Conservation (phyloP, 2,113 vertebrate genomes). For the Anhinga anhinga region DNA sequence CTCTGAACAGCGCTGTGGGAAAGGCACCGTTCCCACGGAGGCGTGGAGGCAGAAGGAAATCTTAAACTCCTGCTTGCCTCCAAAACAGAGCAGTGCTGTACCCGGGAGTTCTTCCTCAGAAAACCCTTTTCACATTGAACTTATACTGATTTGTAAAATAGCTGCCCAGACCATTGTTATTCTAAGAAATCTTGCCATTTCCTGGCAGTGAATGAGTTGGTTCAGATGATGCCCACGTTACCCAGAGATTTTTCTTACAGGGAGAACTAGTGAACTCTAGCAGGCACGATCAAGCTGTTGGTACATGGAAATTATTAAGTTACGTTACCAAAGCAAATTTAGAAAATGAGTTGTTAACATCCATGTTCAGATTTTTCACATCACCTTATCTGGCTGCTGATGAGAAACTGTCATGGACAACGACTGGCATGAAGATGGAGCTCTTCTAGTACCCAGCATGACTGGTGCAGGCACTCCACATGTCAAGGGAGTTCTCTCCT, state of each 20-base stretch:
- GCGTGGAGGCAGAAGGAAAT: not conserved
- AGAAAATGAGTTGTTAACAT: not conserved
- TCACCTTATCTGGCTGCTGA: not conserved
- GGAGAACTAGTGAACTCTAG: not conserved
- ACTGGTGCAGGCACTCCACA: not conserved
- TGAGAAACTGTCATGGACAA: not conserved
- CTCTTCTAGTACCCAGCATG: not conserved
- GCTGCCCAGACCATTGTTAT: rapidly evolving
- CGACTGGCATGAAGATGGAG: not conserved
- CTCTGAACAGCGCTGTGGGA: not conserved
- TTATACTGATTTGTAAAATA: not conserved
- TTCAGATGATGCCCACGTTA: not conserved
- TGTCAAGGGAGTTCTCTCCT: not conserved
- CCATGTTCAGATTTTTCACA: not conserved
- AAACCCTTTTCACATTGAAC: not conserved
- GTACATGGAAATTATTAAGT: not conserved
- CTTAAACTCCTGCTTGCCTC: not conserved
- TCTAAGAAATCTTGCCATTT: not conserved
- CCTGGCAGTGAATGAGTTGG: not conserved
- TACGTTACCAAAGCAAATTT: not conserved
- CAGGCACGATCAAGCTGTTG: not conserved
- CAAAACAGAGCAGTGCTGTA: not conserved
- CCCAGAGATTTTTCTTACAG: not conserved
- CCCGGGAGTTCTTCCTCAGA: not conserved
- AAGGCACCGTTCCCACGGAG: not conserved